Evolutionary conservation across 2,113 vertebrate species (phyloP), one percentile per base, ranked within the genome.

Genomic region (Lampris megalopsis): DNA sequence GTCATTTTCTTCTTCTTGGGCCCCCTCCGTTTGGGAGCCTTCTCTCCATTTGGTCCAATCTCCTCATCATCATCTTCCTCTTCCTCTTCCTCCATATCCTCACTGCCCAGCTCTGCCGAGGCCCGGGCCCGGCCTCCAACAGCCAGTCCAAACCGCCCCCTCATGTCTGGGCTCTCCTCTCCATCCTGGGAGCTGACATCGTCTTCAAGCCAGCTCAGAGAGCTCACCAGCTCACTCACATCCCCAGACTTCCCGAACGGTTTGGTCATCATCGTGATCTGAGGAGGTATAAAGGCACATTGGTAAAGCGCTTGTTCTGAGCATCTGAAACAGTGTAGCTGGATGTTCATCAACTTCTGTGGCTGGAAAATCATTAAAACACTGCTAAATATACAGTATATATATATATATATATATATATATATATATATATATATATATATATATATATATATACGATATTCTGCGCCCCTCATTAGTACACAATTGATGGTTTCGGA

Each of bases 1-100:
- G 97, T 98, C 97, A 99, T 97, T 83, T 98, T 98, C 95, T 99
- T 99, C 95, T 96, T 99, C 92, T 98, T 99, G 3, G 98, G 98
- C 11, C 98, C 98, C 65, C 97, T 95, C 54, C 97, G 94, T 84
- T 97, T 98, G 1, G 98, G 96, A 61, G 92, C 95, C 3, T 94
- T 92, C 48, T 94, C 96, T 71, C 95, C 95, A 57, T 95, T 92
- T 10, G 83, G 83, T 59, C 93, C 95, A 2, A 86, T 84, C 0
- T 94, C 94, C 0, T 94, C 95, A 0, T 96, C 96, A 0, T 96
- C 96, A 0, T 96, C 95, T 0, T 89, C 95, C 10, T 97, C 96
- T 57, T 96, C 94, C 24, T 84, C 88, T 50, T 90, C 88, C 68
- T 97, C 85, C n/a, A 91, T 94, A 9, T 90, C 87, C 71, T 95